Percentiles rank a stretch among this genome's conserved stretches.
Evolutionary conservation across 2,888 invertebrate genomes (phyloP).

Genomic region (Sphaeridia pumilis): DNA sequence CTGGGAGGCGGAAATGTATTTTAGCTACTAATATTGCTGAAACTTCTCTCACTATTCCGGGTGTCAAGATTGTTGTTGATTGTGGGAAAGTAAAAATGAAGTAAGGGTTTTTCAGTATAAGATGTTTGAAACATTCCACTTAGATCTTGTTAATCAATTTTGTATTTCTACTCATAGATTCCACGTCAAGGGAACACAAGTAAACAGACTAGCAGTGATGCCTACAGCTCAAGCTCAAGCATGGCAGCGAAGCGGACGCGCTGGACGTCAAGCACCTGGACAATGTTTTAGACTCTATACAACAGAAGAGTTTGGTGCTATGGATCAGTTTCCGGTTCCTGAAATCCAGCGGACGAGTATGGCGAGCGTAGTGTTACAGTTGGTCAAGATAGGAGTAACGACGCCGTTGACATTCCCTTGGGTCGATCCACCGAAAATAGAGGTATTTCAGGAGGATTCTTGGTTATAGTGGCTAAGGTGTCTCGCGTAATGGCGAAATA

Average conservation of each 20-base stretch:
- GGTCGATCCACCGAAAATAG: slow-evolving; percentile 51
- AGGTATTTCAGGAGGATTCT: slow-evolving; percentile 2
- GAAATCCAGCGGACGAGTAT: slow-evolving; percentile 72
- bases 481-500: neutral
- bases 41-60: slow-evolving; percentile 52
- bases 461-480: neutral
- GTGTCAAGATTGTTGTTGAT: slow-evolving; percentile 82
- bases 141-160: neutral
- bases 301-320: slow-evolving; percentile 56
- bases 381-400: slow-evolving; percentile 72
- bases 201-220: slow-evolving; percentile 70
- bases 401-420: slow-evolving; percentile 70
- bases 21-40: slow-evolving; percentile 51
- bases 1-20: slow-evolving; percentile 46
- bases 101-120: slow-evolving; percentile 41
- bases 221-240: slow-evolving; percentile 82
- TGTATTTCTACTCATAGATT: slow-evolving; percentile 43
- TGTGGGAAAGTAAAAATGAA: slow-evolving; percentile 83
- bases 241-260: slow-evolving; percentile 84
- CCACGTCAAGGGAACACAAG: slow-evolving; percentile 66
- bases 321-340: slow-evolving; percentile 62
- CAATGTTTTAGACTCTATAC: slow-evolving; percentile 80
- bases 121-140: neutral
- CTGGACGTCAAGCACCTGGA: slow-evolving; percentile 76
- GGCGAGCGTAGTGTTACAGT: slow-evolving; percentile 62